Percentiles rank a stretch among this genome's conserved stretches.
Conservation (phyloP, 1,140 invertebrate genomes). For the Drosophila bipectinata region DNA sequence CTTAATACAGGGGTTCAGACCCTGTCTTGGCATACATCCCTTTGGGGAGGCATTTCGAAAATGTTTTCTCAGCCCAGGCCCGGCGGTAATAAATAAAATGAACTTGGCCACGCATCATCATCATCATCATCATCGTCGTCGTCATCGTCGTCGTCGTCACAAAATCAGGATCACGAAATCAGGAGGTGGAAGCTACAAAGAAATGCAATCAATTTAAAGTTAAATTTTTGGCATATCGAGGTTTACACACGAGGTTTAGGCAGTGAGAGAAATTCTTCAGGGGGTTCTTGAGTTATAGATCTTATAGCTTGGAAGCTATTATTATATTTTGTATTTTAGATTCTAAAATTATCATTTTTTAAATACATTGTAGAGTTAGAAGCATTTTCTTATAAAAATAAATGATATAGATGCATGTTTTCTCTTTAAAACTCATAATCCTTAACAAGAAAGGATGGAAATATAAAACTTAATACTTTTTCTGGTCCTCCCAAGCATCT, state of each 20-base stretch:
- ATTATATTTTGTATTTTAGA: too few relatives aligned
- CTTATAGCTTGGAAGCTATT: too few relatives aligned
- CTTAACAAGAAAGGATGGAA: too few relatives aligned
- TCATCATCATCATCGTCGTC: conserved; percentile 19
- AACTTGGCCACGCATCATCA: conserved; percentile 54
- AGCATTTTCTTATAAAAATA: too few relatives aligned
- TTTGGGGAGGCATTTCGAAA: conserved; percentile 60
- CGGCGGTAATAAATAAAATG: conserved; percentile 68
- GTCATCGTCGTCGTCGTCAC: not conserved
- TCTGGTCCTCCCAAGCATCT: too few relatives aligned
- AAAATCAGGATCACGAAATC: conserved; percentile 14
- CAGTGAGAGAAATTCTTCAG: conserved; percentile 2
- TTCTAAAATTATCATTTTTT: too few relatives aligned
- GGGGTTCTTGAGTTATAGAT: not conserved
- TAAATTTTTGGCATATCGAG: conserved; percentile 64
- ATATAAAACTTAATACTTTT: too few relatives aligned
- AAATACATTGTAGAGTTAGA: too few relatives aligned
- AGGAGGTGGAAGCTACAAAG: conserved; percentile 43
- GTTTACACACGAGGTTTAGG: conserved; percentile 32
- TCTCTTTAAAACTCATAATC: too few relatives aligned
- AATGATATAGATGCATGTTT: too few relatives aligned
- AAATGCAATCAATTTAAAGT: conserved; percentile 66
- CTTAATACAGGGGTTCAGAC: not conserved
- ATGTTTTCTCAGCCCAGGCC: conserved; percentile 51
- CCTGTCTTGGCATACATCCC: conserved; percentile 1